Evolutionary conservation across 2,797 vertebrate genomes (phyloP).

Genomic region (Typhlichthys subterraneus): DNA sequence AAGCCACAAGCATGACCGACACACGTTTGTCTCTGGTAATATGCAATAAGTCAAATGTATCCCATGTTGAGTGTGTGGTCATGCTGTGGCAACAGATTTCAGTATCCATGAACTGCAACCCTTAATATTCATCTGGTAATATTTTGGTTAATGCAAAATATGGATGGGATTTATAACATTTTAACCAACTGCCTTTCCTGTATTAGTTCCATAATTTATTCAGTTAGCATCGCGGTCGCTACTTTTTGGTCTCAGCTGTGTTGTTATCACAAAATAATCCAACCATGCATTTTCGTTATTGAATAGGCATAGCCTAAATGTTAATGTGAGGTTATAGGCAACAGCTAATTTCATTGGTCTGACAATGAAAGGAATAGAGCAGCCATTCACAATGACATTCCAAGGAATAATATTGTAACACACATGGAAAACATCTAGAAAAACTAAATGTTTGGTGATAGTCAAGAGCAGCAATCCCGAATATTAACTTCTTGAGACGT

Average conservation of each 20-base stretch:
- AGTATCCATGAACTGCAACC: neutral
- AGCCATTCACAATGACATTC: no score
- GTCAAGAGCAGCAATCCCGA: constrained; percentile 17
- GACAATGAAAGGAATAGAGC: neutral
- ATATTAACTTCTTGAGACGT: constrained; percentile 12
- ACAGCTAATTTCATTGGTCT: no score
- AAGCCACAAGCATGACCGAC: neutral
- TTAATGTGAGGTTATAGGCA: neutral
- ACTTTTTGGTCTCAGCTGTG: constrained; percentile 13
- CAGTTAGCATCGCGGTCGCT: neutral
- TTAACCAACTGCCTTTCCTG: no score
- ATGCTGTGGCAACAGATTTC: neutral
- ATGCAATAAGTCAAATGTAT: constrained; percentile 11
- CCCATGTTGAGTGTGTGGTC: neutral
- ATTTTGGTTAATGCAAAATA: no score
- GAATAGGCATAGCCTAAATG: neutral
- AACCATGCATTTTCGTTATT: constrained; percentile 1
- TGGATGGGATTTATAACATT: no score
- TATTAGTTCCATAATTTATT: no score
- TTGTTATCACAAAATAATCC: neutral
- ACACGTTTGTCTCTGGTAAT: constrained; percentile 4
- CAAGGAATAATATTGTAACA: no score
- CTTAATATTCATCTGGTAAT: no score
- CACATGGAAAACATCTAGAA: no score
- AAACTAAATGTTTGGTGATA: neutral